These are phyloP conservation scores for Ctenopoma multispine DNA, from an alignment of 2,797 vertebrate genomes.

Conservation along the genomic window DNA sequence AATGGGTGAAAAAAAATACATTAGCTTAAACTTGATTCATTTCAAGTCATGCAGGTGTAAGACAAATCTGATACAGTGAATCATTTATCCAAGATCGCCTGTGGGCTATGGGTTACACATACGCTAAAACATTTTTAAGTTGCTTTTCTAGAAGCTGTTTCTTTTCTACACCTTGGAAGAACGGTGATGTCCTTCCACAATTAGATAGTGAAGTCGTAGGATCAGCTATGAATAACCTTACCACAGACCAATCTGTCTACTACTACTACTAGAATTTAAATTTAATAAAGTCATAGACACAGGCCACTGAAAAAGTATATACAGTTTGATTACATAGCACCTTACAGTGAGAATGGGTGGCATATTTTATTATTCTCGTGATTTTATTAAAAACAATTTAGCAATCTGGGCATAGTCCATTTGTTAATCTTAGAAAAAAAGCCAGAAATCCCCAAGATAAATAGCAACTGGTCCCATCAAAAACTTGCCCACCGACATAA, in stretches of 20 bases:
- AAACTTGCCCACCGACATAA: not conserved
- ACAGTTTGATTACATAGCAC: too few relatives aligned
- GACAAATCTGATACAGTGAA: conserved; percentile 2
- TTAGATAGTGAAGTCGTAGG: conserved; percentile 42
- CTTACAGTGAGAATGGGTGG: too few relatives aligned
- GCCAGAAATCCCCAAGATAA: conserved; percentile 7
- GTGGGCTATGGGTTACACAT: not conserved
- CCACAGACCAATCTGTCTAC: conserved; percentile 45
- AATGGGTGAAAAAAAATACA: conserved; percentile 35
- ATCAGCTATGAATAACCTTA: conserved; percentile 51
- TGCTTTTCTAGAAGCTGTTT: conserved; percentile 28
- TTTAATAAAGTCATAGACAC: conserved; percentile 31
- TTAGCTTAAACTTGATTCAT: conserved; percentile 15
- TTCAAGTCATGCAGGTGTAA: conserved; percentile 16
- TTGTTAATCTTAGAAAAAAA: too few relatives aligned
- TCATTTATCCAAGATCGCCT: not conserved
- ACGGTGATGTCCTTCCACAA: conserved; percentile 44
- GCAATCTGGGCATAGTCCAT: too few relatives aligned
- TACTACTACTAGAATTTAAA: conserved; percentile 32
- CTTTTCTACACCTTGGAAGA: conserved; percentile 30
- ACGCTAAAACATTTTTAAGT: not conserved
- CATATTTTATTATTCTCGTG: too few relatives aligned
- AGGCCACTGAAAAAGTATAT: conserved; percentile 36
- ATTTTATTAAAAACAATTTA: too few relatives aligned
- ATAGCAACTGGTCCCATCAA: not conserved